phyloP scores from a whole-genome alignment of 2,888 invertebrate genomes.

The Amiota mariae region DNA sequence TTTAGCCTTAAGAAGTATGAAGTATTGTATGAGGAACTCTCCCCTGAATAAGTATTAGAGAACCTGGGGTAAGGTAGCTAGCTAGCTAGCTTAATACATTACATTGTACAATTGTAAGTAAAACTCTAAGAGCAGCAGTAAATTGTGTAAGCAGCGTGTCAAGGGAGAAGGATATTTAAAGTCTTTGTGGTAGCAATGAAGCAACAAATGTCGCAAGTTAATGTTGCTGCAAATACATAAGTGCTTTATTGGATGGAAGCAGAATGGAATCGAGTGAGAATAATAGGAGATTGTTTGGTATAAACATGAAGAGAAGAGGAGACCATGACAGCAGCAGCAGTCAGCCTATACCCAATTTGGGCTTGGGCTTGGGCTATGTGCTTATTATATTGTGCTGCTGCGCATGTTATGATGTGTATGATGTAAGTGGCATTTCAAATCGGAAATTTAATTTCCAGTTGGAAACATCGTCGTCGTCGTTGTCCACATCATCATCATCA shows the following conservation, averaged over 20 bases:
- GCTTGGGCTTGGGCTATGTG: conserved; percentile 9
- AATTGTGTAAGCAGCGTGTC: neutral
- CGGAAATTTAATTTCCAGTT: conserved; percentile 64
- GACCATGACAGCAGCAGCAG: no score
- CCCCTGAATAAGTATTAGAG: no score
- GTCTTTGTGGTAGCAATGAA: neutral
- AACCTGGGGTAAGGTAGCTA: no score
- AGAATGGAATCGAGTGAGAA: neutral
- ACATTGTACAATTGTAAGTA: no score
- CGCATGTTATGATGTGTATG: conserved; percentile 45
- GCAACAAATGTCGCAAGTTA: conserved; percentile 67
- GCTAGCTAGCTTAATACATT: no score
- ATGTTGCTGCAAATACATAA: conserved; percentile 61
- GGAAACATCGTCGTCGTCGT: neutral
- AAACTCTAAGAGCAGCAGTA: no score
- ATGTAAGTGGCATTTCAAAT: conserved; percentile 60
- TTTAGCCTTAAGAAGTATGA: no score
- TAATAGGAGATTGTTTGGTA: neutral
- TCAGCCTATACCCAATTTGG: conserved; percentile 24
- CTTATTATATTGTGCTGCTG: neutral
- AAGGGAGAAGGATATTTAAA: no score
- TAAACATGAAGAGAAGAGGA: no score
- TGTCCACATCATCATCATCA: no score
- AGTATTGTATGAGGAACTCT: no score
- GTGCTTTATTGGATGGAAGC: neutral